Base-by-base conservation (phyloP, 2,797 vertebrate species). In the Pseudochromis fuscus region DNA sequence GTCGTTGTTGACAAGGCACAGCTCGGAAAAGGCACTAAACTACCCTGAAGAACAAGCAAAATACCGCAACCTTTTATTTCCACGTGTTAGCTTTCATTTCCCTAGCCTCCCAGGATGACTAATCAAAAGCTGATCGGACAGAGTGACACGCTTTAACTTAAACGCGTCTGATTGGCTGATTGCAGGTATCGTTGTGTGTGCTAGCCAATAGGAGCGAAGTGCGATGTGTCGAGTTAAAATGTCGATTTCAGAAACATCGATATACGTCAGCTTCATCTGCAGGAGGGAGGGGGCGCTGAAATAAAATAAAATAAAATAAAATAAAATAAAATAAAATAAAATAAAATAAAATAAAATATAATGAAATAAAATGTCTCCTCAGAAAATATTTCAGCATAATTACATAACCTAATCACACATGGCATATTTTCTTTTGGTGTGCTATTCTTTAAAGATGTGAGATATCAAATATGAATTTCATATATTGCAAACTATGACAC, bases 61-160 rank as follows among this genome's bases (percentile, higher is more conserved):
- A 82, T 11, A 69, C 16, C 1, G 1, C 2, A 46, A 42, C n/a
- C 9, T 5, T 4, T 53, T 50, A 45, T 35, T 55, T 37, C 69
- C 93, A 93, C 91, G 93, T 94, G 93, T 82, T 90, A 88, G 87
- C 85, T 16, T 75, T 63, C 71, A 58, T 45, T 91, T 91, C 81
- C 67, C 2, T 88, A 86, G 85, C 82, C 12, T 18, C 31, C 0
- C 61, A 90, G 89, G 81, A 42, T 19, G 50, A 38, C 12, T 44
- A 87, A 66, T 27, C 59, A 72, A 89, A 30, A 21, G 4, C 77
- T 19, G 88, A 90, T 0, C 0, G 5, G 0, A 1, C 4, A 0
- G 1, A 7, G 2, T 1, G 0, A 8, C 8, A 2, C 0, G 46
- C 19, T 30, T 66, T 40, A 38, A 3, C 19, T 5, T n/a, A 15